Conservation (phyloP, 1,140 invertebrate genomes). For the Oscheius sp. region DNA sequence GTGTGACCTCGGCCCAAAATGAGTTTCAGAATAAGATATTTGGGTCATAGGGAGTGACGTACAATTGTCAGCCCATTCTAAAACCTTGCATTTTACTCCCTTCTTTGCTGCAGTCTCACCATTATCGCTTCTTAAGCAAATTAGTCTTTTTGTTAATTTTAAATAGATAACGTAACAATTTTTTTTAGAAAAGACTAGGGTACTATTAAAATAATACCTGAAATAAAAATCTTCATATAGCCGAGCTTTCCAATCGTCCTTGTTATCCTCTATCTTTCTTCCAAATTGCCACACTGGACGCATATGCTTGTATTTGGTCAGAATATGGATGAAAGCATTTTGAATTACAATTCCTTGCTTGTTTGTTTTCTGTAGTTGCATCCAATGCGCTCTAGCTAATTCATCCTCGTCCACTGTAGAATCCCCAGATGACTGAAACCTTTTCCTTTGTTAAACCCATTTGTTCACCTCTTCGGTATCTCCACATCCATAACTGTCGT, state of each 20-base stretch:
- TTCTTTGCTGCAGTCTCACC: too few relatives aligned
- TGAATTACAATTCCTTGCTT: conserved; percentile 51
- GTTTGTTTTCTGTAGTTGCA: conserved; percentile 56
- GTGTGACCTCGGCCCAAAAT: too few relatives aligned
- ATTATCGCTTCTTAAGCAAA: too few relatives aligned
- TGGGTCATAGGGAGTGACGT: too few relatives aligned
- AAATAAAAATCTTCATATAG: conserved; percentile 42
- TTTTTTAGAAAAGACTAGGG: neutral
- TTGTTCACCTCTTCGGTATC: neutral
- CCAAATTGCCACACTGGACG: conserved; percentile 57
- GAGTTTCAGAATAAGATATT: too few relatives aligned
- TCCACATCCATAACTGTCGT: neutral
- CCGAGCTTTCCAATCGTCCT: conserved; percentile 38
- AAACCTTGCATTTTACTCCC: neutral
- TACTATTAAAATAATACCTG: conserved; percentile 27
- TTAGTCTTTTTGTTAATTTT: too few relatives aligned
- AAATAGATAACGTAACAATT: too few relatives aligned
- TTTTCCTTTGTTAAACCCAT: neutral
- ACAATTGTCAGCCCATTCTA: neutral
- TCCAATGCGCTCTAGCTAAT: conserved; percentile 56
- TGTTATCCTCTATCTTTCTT: conserved; percentile 42
- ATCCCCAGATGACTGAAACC: neutral
- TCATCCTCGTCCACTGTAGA: conserved; percentile 19
- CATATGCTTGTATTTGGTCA: conserved; percentile 49
- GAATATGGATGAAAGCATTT: conserved; percentile 48